Evolutionary conservation across 2,113 vertebrate genomes (phyloP).

Genomic region (Neogobius melanostomus): DNA sequence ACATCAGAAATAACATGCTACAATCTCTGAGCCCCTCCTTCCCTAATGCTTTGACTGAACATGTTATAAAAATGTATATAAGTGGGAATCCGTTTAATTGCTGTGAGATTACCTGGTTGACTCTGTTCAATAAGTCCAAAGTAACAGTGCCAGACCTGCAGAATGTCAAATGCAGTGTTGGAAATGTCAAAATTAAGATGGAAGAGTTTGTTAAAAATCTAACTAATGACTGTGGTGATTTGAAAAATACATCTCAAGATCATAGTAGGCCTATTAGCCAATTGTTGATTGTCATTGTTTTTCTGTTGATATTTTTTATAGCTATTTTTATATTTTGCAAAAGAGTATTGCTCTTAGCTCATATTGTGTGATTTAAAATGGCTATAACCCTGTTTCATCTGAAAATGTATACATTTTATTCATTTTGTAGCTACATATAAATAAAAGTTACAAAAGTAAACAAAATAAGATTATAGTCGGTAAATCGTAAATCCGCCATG

Average conservation of each 20-base stretch:
- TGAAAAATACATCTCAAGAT: constrained; percentile 20
- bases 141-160: constrained; percentile 69
- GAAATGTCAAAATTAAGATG: constrained; percentile 13
- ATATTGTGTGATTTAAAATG: constrained; percentile 40
- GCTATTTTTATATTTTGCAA: constrained; percentile 30
- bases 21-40: constrained; percentile 42
- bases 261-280: constrained; percentile 25
- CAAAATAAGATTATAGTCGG: too few species aligned
- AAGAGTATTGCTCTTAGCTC: constrained; percentile 32
- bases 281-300: constrained; percentile 48
- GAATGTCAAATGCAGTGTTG: constrained; percentile 56
- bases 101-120: constrained; percentile 77
- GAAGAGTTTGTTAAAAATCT: constrained; percentile 42
- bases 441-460: too few species aligned
- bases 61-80: constrained; percentile 62
- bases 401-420: too few species aligned
- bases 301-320: constrained; percentile 37
- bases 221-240: constrained; percentile 42
- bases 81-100: constrained; percentile 80
- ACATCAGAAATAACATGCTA: constrained; percentile 71
- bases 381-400: too few species aligned
- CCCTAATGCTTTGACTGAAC: constrained; percentile 22
- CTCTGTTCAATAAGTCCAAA: constrained; percentile 28
- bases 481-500: too few species aligned
- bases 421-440: too few species aligned